Conservation (phyloP, 2,888 invertebrate species). For the Apoda limacodes region DNA sequence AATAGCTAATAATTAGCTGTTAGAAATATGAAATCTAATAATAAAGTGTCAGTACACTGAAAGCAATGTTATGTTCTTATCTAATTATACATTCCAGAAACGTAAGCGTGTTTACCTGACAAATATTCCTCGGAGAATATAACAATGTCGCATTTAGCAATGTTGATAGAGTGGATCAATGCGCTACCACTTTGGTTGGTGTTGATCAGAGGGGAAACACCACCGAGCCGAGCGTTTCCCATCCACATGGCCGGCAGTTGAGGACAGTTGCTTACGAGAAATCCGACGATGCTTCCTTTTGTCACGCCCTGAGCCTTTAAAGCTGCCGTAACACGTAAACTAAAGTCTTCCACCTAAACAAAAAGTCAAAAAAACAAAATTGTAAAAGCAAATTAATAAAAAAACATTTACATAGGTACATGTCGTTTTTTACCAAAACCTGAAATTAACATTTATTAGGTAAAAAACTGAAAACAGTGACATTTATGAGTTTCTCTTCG, state of each 20-base stretch:
- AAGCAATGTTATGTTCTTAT: too few relatives aligned
- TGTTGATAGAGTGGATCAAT: slow-evolving; percentile 87
- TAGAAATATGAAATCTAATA: too few relatives aligned
- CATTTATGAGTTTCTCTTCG: too few relatives aligned
- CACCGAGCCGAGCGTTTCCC: slow-evolving; percentile 89
- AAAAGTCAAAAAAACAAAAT: slow-evolving; percentile 4
- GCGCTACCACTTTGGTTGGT: slow-evolving; percentile 88
- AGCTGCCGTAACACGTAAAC: slow-evolving; percentile 85
- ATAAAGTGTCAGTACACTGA: too few relatives aligned
- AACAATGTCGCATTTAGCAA: slow-evolving; percentile 87
- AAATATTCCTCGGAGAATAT: slow-evolving; percentile 82
- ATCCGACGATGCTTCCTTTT: slow-evolving; percentile 88
- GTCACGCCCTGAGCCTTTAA: slow-evolving; percentile 83
- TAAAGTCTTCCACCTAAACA: slow-evolving; percentile 84
- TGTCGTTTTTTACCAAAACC: background rate
- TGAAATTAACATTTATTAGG: too few relatives aligned
- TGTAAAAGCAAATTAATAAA: background rate
- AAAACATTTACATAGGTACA: background rate
- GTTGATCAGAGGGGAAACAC: slow-evolving; percentile 91
- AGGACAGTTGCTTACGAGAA: slow-evolving; percentile 92
- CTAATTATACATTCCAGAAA: too few relatives aligned
- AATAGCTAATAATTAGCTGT: too few relatives aligned
- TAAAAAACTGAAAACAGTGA: too few relatives aligned
- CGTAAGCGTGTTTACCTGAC: too few relatives aligned
- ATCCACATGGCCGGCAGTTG: slow-evolving; percentile 94